Percentiles rank a stretch among this genome's conserved stretches.
These are phyloP conservation scores for Ctenicera cuprea DNA, from an alignment of 2,888 invertebrate genomes.

Conservation along the genomic window DNA sequence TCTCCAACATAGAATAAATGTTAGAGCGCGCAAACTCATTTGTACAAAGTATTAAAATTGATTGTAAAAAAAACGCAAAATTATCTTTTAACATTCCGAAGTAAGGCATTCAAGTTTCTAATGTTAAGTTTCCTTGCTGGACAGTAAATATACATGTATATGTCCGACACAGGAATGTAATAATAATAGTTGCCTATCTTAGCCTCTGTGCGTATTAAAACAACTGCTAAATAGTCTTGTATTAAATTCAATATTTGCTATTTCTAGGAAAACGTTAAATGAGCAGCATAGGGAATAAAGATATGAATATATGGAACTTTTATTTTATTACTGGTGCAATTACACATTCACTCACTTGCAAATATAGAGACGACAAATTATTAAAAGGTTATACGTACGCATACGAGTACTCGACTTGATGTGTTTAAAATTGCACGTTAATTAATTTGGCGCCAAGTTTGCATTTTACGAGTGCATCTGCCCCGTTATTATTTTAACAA, in stretches of 20 bases:
- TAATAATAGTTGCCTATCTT: neutral
- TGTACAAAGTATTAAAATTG: neutral
- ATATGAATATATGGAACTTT: conserved; percentile 6
- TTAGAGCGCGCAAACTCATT: neutral
- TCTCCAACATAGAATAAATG: too few relatives aligned
- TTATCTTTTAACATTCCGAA: neutral
- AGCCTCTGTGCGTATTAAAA: neutral
- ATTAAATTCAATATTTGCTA: too few relatives aligned
- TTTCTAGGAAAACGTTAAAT: too few relatives aligned
- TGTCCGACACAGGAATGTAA: conserved; percentile 3
- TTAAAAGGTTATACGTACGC: conserved; percentile 6
- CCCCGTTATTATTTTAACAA: neutral
- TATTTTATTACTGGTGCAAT: conserved; percentile 10
- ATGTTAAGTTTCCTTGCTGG: neutral
- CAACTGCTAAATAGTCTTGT: conserved; percentile 5
- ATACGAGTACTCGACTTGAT: too few relatives aligned
- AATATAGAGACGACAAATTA: neutral
- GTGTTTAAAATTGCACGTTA: neutral
- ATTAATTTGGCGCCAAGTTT: conserved; percentile 37
- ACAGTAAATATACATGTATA: neutral
- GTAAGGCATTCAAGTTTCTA: neutral
- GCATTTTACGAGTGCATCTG: conserved; percentile 27
- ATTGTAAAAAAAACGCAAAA: conserved; percentile 3
- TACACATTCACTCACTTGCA: neutral
- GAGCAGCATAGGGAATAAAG: neutral